A percentile compares a stretch with the other conserved stretches of the same genome.
These are phyloP conservation scores for Meriones psammophilus DNA, from an alignment of 2,797 vertebrate genomes.

Conservation along the genomic window DNA sequence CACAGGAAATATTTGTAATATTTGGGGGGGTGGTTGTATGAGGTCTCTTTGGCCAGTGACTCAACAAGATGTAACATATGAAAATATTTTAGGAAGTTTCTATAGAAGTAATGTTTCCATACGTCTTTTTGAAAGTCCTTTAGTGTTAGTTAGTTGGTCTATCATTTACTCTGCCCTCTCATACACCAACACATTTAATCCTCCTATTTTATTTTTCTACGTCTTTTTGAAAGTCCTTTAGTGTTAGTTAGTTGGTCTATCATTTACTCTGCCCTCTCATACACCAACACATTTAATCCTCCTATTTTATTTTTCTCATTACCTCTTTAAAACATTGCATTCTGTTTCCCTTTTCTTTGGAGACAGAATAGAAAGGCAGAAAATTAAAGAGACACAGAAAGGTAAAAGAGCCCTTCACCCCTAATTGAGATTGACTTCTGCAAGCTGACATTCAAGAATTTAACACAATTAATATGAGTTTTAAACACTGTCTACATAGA, in stretches of 20 bases:
- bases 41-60: background rate
- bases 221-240: too few species aligned
- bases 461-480: background rate
- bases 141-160: background rate
- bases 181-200: background rate
- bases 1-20: background rate
- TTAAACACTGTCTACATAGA: background rate
- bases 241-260: too few species aligned
- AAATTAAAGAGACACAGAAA: background rate
- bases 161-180: background rate
- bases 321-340: background rate
- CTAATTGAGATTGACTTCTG: background rate
- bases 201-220: background rate
- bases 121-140: background rate
- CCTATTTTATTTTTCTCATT: background rate
- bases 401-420: background rate
- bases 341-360: background rate
- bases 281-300: background rate
- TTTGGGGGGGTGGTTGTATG: background rate
- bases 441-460: background rate
- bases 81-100: background rate
- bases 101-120: background rate
- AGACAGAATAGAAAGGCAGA: background rate
- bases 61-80: background rate
- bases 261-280: background rate